Evolutionary conservation across 2,113 vertebrate genomes (phyloP).

Genomic region (Smithornis capensis): DNA sequence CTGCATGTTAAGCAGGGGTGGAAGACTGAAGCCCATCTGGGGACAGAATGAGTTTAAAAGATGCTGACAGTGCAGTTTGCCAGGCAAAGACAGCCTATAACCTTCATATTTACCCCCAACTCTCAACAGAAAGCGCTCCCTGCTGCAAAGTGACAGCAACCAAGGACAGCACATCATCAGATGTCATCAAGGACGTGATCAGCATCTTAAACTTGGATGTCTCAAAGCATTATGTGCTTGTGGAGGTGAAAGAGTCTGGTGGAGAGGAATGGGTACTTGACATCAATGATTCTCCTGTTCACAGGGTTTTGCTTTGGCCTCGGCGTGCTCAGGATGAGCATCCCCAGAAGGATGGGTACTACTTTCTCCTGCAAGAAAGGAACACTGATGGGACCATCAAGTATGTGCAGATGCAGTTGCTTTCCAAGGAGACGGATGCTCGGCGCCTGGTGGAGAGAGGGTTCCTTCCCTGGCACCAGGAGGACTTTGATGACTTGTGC

Average conservation of each 20-base stretch:
- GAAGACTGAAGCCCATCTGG: constrained; percentile 77
- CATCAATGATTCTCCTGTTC: constrained; percentile 75
- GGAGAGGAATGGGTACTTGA: constrained; percentile 83
- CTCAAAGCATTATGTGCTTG: constrained; percentile 75
- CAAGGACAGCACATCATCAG: constrained; percentile 73
- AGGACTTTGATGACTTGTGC: constrained; percentile 87
- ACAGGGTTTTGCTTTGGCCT: constrained; percentile 87
- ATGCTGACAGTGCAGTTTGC: constrained; percentile 65
- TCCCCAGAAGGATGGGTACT: constrained; percentile 80
- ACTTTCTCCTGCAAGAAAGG: constrained; percentile 88
- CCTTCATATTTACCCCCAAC: constrained; percentile 86
- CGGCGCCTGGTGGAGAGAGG: constrained; percentile 86
- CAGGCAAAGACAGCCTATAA: constrained; percentile 70
- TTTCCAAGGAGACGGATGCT: constrained; percentile 78
- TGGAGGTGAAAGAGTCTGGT: constrained; percentile 82
- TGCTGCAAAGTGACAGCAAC: constrained; percentile 81
- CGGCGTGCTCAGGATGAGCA: constrained; percentile 80
- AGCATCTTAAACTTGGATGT: constrained; percentile 76
- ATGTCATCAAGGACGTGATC: constrained; percentile 78
- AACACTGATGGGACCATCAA: constrained; percentile 83
- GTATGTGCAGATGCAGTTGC: constrained; percentile 82
- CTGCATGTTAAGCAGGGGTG: constrained; percentile 67
- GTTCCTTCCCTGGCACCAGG: constrained; percentile 87
- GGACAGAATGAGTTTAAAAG: constrained; percentile 86
- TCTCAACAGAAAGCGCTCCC: constrained; percentile 66